These are phyloP conservation scores for Nematostella vectensis DNA, from an alignment of 92 coral and sea anemone species.

Conservation along the genomic window DNA sequence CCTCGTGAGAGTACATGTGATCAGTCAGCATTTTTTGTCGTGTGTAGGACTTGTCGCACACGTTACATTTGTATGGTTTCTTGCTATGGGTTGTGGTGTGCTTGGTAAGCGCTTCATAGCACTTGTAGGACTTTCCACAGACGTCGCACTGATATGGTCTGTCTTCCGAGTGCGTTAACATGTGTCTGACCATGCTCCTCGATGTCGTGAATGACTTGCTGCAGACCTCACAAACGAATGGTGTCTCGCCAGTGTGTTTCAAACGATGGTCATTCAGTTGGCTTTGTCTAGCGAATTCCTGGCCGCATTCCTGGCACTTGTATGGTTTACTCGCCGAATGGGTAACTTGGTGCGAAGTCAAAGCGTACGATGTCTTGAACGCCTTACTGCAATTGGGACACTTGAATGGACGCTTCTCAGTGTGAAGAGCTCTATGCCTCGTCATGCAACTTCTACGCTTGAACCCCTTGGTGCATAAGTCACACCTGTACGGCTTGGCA, in stretches of 20 bases:
- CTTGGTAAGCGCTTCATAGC: constrained; percentile 24
- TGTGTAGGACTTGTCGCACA: constrained; percentile 37
- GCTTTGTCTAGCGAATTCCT: constrained; percentile 21
- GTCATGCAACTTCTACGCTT: constrained; percentile 29
- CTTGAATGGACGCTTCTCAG: constrained; percentile 25
- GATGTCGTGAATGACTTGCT: constrained; percentile 37
- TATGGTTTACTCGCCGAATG: constrained; percentile 33
- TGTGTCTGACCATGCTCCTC: constrained; percentile 33
- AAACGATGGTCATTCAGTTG: constrained; percentile 36
- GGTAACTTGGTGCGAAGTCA: constrained; percentile 31
- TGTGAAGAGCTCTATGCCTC: constrained; percentile 28
- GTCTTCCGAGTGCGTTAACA: constrained; percentile 30
- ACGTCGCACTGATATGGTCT: constrained; percentile 31
- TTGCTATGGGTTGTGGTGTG: constrained; percentile 35
- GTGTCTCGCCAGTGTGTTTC: constrained; percentile 45
- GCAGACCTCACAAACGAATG: constrained; percentile 39
- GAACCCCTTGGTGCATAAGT: constrained; percentile 28
- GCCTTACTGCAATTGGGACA: constrained; percentile 32
- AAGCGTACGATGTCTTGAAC: constrained; percentile 39
- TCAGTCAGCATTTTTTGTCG: constrained; percentile 27
- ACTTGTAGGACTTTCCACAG: constrained; percentile 36
- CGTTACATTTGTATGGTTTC: constrained; percentile 35
- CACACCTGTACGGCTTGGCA: constrained; percentile 34
- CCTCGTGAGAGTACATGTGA: constrained; percentile 27
- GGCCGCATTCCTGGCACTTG: constrained; percentile 31